These are phyloP conservation scores for Drosophila ironensis DNA, from an alignment of 1,140 invertebrate species.

Conservation along the genomic window DNA sequence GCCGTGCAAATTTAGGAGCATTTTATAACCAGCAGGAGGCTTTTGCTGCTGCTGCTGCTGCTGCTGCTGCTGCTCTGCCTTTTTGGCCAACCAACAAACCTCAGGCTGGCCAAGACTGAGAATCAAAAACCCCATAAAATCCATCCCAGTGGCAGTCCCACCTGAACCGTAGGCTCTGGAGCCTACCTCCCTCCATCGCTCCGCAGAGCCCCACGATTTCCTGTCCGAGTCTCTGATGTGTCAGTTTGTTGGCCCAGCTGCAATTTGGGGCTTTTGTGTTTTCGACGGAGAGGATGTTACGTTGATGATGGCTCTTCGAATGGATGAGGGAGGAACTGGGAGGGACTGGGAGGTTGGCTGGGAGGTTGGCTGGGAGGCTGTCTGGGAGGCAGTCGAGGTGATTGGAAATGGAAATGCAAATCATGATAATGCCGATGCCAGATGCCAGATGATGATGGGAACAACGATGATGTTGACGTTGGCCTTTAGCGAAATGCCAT, in stretches of 20 bases:
- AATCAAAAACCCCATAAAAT: not conserved
- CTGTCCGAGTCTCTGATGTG: slow-evolving; percentile 18
- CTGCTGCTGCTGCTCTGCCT: too few relatives aligned
- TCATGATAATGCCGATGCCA: slow-evolving; percentile 26
- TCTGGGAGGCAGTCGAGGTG: too few relatives aligned
- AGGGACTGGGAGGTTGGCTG: not conserved
- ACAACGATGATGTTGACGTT: slow-evolving; percentile 40
- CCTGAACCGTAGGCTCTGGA: slow-evolving; percentile 3
- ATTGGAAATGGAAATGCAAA: slow-evolving; percentile 42
- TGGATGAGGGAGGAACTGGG: too few relatives aligned
- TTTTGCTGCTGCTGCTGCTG: too few relatives aligned
- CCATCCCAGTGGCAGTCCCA: too few relatives aligned
- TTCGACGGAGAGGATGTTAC: not conserved
- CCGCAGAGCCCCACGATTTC: slow-evolving; percentile 12
- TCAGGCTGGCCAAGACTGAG: slow-evolving; percentile 15
- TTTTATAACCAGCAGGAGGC: too few relatives aligned
- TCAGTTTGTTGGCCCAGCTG: slow-evolving; percentile 62
- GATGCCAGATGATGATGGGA: slow-evolving; percentile 9
- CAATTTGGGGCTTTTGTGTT: slow-evolving; percentile 70
- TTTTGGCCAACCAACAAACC: slow-evolving; percentile 21
- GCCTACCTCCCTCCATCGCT: not conserved
- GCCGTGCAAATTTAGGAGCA: too few relatives aligned
- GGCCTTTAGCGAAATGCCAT: slow-evolving; percentile 53
- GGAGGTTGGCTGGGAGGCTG: too few relatives aligned
- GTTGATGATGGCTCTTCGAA: not conserved